A percentile compares a stretch with the other conserved stretches of the same genome.
phyloP scores from a whole-genome alignment of 2,797 vertebrate genomes.

The Otolemur crassicaudatus region DNA sequence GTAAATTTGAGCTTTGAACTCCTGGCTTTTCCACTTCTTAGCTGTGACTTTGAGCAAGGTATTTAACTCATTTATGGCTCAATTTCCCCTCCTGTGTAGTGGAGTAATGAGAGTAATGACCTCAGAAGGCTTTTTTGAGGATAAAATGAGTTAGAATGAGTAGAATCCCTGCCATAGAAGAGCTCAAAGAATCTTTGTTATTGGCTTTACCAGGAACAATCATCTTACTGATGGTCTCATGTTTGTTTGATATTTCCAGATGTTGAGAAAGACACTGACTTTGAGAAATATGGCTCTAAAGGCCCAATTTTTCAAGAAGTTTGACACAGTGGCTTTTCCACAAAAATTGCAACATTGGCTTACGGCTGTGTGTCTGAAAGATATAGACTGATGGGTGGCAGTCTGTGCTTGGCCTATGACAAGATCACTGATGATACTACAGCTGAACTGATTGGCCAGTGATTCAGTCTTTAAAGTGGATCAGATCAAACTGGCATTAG shows the following conservation, averaged over 20 bases:
- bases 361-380: background rate
- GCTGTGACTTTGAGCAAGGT: background rate
- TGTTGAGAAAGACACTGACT: background rate
- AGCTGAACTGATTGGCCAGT: background rate
- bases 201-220: background rate
- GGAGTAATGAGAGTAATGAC: background rate
- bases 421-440: background rate
- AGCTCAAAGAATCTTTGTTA: background rate
- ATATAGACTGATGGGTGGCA: background rate
- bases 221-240: background rate
- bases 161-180: background rate
- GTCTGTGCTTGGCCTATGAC: background rate
- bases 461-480: slow-evolving; percentile 1
- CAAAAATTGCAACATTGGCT: background rate
- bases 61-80: background rate
- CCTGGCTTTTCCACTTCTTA: background rate
- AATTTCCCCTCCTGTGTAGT: background rate
- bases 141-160: background rate
- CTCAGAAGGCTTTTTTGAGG: background rate
- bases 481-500: background rate
- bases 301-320: background rate
- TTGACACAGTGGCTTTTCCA: background rate
- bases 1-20: background rate
- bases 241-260: background rate
- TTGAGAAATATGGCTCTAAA: background rate